A percentile compares a stretch with the other conserved stretches of the same genome.
phyloP scores from a whole-genome alignment of 2,113 vertebrate species.

The Cynocephalus volans region DNA sequence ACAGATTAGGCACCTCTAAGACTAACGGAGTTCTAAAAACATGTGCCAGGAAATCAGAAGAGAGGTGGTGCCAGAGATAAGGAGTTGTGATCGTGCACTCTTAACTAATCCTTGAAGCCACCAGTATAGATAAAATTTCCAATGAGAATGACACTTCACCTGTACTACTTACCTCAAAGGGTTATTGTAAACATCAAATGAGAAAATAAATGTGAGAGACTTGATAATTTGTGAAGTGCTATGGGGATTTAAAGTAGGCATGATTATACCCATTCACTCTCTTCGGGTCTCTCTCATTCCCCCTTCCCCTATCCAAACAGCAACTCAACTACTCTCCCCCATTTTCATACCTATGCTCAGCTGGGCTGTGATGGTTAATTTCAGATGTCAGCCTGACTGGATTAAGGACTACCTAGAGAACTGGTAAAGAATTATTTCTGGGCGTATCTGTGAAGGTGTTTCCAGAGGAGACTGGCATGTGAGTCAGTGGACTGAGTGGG shows the following conservation, averaged over 20 bases:
- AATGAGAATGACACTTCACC: neutral
- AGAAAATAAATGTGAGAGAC: neutral
- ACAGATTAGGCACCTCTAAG: neutral
- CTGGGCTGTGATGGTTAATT: neutral
- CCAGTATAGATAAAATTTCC: neutral
- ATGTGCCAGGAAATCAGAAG: neutral
- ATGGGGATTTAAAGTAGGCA: neutral
- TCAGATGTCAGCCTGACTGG: too few species aligned
- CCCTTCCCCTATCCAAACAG: neutral
- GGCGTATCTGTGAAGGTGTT: too few species aligned
- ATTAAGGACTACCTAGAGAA: too few species aligned
- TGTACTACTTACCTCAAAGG: neutral
- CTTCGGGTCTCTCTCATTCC: neutral
- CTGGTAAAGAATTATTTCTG: too few species aligned
- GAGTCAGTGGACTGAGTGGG: too few species aligned
- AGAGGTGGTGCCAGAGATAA: neutral
- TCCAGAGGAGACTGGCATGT: too few species aligned
- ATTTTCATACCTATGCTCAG: neutral
- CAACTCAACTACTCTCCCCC: neutral
- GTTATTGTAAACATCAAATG: neutral
- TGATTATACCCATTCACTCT: neutral
- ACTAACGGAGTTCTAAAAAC: neutral
- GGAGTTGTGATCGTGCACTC: neutral
- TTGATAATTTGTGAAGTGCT: neutral
- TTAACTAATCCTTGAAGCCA: neutral